A percentile compares a stretch with the other conserved stretches of the same genome.
These are phyloP conservation scores for Leptinotarsa rubiginosa DNA, from an alignment of 2,888 invertebrate genomes.

Conservation along the genomic window DNA sequence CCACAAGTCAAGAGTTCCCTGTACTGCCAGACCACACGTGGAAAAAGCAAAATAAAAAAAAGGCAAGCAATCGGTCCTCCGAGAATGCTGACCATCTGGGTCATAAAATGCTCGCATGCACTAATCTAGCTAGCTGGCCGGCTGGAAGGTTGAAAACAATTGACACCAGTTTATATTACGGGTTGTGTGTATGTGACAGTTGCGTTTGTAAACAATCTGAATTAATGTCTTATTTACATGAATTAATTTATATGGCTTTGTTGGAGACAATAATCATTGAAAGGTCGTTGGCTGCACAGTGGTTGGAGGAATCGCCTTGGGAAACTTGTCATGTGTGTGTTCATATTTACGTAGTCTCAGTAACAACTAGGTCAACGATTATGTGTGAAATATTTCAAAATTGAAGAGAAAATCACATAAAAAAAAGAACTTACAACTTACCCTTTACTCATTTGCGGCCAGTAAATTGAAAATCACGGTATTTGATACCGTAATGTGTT, in stretches of 20 bases:
- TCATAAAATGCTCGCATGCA: slow-evolving; percentile 37
- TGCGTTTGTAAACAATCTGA: slow-evolving; percentile 42
- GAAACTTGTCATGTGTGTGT: neutral
- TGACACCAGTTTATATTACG: slow-evolving; percentile 43
- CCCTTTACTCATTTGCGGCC: no score
- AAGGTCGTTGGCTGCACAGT: slow-evolving; percentile 33
- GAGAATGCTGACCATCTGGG: slow-evolving; percentile 43
- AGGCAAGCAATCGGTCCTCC: slow-evolving; percentile 37
- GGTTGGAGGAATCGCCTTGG: slow-evolving; percentile 8
- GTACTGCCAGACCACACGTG: slow-evolving; percentile 42
- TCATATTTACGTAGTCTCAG: no score
- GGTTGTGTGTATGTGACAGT: slow-evolving; percentile 42
- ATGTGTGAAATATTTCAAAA: no score
- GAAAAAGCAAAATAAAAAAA: slow-evolving; percentile 31
- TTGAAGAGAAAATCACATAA: no score
- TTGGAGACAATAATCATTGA: slow-evolving; percentile 33
- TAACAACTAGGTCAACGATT: no score
- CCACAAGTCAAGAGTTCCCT: slow-evolving; percentile 33
- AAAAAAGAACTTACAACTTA: no score
- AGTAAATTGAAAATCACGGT: no score
- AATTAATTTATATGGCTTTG: slow-evolving; percentile 42
- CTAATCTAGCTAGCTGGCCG: slow-evolving; percentile 36
- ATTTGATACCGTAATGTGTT: no score
- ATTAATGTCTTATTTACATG: slow-evolving; percentile 52
- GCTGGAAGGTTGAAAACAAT: slow-evolving; percentile 38